phyloP scores from a whole-genome alignment of 1,140 invertebrate genomes.

The Acromyrmex charruanus region DNA sequence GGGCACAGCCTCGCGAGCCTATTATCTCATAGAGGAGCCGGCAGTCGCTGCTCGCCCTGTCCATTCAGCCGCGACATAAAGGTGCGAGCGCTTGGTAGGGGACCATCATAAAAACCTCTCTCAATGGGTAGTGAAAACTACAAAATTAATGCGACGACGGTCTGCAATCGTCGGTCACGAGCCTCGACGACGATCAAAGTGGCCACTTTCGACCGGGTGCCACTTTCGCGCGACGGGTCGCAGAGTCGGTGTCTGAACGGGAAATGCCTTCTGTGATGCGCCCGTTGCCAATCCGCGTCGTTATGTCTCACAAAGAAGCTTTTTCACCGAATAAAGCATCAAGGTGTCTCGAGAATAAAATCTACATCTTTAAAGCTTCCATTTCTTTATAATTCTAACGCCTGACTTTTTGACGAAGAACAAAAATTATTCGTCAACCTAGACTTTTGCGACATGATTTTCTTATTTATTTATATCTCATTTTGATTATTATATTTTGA shows the following conservation, averaged over 20 bases:
- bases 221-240: not conserved
- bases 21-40: constrained; percentile 80
- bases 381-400: not conserved
- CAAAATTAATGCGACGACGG: constrained; percentile 69
- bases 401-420: not conserved
- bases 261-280: not conserved
- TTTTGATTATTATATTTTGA: not conserved
- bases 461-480: not conserved
- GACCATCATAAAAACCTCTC: constrained; percentile 74
- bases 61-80: constrained; percentile 80
- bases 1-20: constrained; percentile 70
- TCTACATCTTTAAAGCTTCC: not conserved
- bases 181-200: constrained; percentile 29
- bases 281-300: not conserved
- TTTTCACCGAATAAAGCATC: not conserved
- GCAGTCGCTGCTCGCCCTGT: constrained; percentile 70
- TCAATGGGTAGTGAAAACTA: constrained; percentile 75
- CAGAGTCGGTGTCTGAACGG: not conserved
- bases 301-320: not conserved
- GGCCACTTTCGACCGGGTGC: not conserved
- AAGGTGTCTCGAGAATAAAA: not conserved
- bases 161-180: constrained; percentile 69
- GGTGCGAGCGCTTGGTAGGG: constrained; percentile 71
- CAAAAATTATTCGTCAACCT: not conserved
- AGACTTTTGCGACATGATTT: not conserved